Base-by-base conservation (phyloP, 2,888 invertebrate genomes). In the Tetropium fuscum region DNA sequence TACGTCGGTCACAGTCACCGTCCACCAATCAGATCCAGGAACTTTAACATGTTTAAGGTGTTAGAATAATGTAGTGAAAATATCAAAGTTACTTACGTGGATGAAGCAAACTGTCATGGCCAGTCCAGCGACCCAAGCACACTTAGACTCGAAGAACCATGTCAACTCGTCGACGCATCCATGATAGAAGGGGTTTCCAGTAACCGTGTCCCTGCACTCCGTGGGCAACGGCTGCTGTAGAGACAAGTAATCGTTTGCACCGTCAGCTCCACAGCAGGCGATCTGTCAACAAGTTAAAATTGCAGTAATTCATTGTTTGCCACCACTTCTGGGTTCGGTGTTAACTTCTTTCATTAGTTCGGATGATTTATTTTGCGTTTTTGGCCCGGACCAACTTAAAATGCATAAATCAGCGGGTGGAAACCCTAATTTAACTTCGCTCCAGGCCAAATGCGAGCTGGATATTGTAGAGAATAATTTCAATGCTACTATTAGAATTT, bases 251-350 rank as follows among this genome's bases (percentile, higher is more conserved):
- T 96, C 95, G 82, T 88, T 88, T 0, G 94, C 90, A 0, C 94
- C 94, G 60, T 91, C 89, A 0, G 95, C 94, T 8, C 96, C 96
- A 73, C 96, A 95, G 80, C 95, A 96, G 36, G 93, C 94, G 71
- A 95, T 90, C 93, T 93, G 63, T 61, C 62, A 64, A 66, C 62
- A 66, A 64, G 54, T 63, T 59, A 22, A 59, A 61, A 60, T 64
- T 59, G 48, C 51, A 45, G 58, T 57, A 54, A 65, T 60, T 61
- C 58, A 64, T 45, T 49, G 53, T 63, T 66, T 62, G 44, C 55
- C 32, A 34, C 51, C 48, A 58, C 48, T 55, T 54, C 41, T 53
- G 32, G 36, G 47, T 43, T 48, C 53, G 48, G 41, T 47, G 16
- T 40, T 44, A 60, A 55, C 51, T 60, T 60, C 55, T 60, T 60